Conservation (phyloP, 2,113 vertebrate genomes). For the Oreochromis aureus region DNA sequence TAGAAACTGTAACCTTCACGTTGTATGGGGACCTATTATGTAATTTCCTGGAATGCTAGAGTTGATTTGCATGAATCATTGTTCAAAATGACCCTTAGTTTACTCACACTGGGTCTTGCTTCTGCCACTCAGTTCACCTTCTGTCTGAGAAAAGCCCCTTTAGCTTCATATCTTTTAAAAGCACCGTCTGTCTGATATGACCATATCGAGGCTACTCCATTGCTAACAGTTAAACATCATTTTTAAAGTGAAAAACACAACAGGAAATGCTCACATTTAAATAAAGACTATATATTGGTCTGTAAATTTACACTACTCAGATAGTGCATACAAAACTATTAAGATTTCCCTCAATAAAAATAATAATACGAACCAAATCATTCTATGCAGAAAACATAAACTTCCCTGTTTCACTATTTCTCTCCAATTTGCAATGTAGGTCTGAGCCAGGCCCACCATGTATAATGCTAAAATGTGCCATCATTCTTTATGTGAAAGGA, state of each 20-base stretch:
- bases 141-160: neutral
- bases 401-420: neutral
- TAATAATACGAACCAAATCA: neutral
- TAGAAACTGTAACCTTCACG: neutral
- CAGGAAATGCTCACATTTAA: neutral
- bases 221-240: neutral
- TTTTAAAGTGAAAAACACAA: neutral
- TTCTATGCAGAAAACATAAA: neutral
- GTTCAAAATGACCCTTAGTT: neutral
- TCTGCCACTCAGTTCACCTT: neutral
- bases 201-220: neutral
- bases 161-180: neutral
- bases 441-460: neutral
- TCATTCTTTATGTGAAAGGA: neutral
- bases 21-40: neutral
- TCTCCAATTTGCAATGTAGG: no score
- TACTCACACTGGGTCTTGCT: neutral
- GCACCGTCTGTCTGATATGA: neutral
- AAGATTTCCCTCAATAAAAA: neutral
- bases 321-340: neutral
- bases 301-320: neutral
- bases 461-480: neutral
- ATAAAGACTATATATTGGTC: neutral
- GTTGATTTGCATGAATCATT: neutral
- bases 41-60: neutral